Evolutionary conservation across 1,140 invertebrate genomes (phyloP).

Genomic region (Drosophila punjabiensis): DNA sequence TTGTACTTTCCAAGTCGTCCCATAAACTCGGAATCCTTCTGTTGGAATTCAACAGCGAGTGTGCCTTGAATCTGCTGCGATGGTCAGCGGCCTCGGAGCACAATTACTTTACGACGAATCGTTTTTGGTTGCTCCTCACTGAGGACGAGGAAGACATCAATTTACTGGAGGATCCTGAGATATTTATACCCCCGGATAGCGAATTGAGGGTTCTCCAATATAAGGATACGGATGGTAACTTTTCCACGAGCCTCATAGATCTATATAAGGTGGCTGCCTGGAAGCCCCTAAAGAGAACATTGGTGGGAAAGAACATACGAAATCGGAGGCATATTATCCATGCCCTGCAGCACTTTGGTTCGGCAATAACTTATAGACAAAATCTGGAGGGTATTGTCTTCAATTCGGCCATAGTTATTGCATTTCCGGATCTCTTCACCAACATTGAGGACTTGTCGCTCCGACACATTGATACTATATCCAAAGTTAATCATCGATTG

Average conservation of each 20-base stretch:
- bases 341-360: slow-evolving; percentile 65
- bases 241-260: slow-evolving; percentile 56
- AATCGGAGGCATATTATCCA: slow-evolving; percentile 46
- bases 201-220: slow-evolving; percentile 61
- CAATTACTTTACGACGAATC: slow-evolving; percentile 81
- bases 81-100: slow-evolving; percentile 75
- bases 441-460: slow-evolving; percentile 84
- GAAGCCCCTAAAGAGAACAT: slow-evolving; percentile 51
- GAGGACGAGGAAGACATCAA: slow-evolving; percentile 44
- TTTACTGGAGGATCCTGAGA: slow-evolving; percentile 63
- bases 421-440: slow-evolving; percentile 84
- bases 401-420: slow-evolving; percentile 75
- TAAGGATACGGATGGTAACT: neutral
- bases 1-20: slow-evolving; percentile 45
- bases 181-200: slow-evolving; percentile 77
- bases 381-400: slow-evolving; percentile 78
- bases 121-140: slow-evolving; percentile 73
- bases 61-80: slow-evolving; percentile 69
- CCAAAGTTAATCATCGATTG: slow-evolving; percentile 86
- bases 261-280: slow-evolving; percentile 72
- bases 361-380: slow-evolving; percentile 71
- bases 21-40: slow-evolving; percentile 74
- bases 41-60: slow-evolving; percentile 55
- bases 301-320: slow-evolving; percentile 42
- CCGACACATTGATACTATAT: slow-evolving; percentile 86